Evolutionary conservation across 2,113 vertebrate genomes (phyloP), one percentile per base, ranked within the genome.

Genomic region (Bombycilla garrulus): DNA sequence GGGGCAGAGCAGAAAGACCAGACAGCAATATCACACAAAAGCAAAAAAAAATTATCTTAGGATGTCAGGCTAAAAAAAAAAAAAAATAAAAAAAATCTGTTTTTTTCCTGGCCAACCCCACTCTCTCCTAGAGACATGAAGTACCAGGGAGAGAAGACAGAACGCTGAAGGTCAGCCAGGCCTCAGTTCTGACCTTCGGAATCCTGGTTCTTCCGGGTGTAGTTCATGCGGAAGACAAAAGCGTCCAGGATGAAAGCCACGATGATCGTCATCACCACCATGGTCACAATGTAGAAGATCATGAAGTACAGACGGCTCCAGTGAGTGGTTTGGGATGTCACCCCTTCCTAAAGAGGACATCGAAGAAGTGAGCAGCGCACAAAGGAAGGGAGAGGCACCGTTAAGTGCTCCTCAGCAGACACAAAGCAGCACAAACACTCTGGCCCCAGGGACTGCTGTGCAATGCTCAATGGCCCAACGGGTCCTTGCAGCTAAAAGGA

Each of bases 211-310:
- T 99, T 99, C 76, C 99, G 98, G 86, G 98, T 99, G 97, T 99
- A 99, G 98, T 99, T 99, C 99, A 99, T 99, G 31, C 99, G 99
- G 97, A 99, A 99, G 79, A 99, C 99, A 12, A 99, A 99, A 2
- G 99, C 99, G 56, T 99, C 99, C 47, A 99, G 97, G 93, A 99
- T 99, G 94, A 99, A 99, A 47, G 99, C 99, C 51, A 99, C 99
- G 0, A 99, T 99, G 79, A 99, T 99, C 2, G 99, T 99, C 98
- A 99, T 99, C 96, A 99, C 99, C 96, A 99, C 99, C 99, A 99
- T 99, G 79, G 99, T 99, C 64, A 99, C 99, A 5, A 99, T 99
- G 85, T 99, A 99, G 95, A 99, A 99, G 80, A 98, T 99, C 99
- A 99, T 99, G 97, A 99, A 99, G 97, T 99, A 99, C 33, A 99